A percentile compares a stretch with the other conserved stretches of the same genome.
phyloP scores from a whole-genome alignment of 1,140 invertebrate species.

The Oppia nitens region DNA sequence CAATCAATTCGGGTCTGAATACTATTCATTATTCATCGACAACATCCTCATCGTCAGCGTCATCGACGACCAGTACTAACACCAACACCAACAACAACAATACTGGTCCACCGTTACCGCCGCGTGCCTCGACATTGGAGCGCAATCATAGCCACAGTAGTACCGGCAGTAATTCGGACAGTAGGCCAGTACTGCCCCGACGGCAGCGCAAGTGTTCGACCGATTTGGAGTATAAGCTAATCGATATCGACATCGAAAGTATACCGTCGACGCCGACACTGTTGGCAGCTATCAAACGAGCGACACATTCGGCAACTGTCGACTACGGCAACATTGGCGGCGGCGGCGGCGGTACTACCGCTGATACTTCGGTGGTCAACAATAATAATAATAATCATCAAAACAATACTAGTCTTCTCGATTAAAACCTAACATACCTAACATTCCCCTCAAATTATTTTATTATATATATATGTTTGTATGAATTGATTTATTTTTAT shows the following conservation, averaged over 20 bases:
- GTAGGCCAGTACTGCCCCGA: neutral
- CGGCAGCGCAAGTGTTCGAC: neutral
- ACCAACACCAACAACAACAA: neutral
- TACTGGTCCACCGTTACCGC: neutral
- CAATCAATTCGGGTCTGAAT: neutral
- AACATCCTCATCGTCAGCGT: too few species aligned
- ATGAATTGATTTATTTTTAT: too few species aligned
- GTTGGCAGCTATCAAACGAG: neutral
- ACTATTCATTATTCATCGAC: too few species aligned
- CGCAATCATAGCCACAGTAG: neutral
- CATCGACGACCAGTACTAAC: too few species aligned
- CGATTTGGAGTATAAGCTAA: neutral
- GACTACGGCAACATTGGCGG: neutral
- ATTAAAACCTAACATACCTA: neutral
- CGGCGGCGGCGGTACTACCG: neutral
- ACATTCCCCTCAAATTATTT: too few species aligned
- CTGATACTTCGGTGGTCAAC: neutral
- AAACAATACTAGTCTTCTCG: constrained; percentile 8
- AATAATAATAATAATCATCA: neutral
- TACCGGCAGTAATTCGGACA: too few species aligned
- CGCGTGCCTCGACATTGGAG: neutral
- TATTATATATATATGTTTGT: too few species aligned
- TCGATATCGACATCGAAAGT: neutral
- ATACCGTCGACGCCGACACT: neutral
- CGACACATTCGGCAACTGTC: too few species aligned